These are phyloP conservation scores for Melanotaenia duboulayi DNA, from an alignment of 2,113 vertebrate species.

Conservation along the genomic window DNA sequence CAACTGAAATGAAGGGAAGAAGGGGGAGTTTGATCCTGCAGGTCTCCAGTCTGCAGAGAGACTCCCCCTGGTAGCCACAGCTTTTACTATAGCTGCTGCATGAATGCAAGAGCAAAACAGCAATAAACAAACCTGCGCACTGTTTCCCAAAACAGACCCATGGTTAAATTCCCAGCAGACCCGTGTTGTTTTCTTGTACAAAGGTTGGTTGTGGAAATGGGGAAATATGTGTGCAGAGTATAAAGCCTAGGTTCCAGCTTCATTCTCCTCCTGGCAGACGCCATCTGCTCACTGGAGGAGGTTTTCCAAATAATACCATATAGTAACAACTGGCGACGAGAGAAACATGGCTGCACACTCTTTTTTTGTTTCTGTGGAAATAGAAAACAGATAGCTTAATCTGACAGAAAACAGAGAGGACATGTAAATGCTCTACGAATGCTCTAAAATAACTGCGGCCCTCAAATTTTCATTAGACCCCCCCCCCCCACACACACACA, in stretches of 20 bases:
- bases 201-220: constrained; percentile 58
- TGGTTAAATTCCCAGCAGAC: constrained; percentile 66
- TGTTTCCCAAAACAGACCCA: constrained; percentile 63
- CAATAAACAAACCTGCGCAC: constrained; percentile 64
- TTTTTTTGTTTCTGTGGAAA: constrained; percentile 8
- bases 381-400: constrained; percentile 21
- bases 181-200: constrained; percentile 59
- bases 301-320: constrained; percentile 77
- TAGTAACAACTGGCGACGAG: constrained; percentile 51
- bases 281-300: constrained; percentile 81
- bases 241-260: constrained; percentile 68
- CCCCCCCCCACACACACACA: background rate
- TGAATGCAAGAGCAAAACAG: constrained; percentile 51
- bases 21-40: constrained; percentile 23
- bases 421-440: background rate
- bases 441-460: background rate
- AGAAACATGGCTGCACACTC: constrained; percentile 48
- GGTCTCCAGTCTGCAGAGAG: constrained; percentile 42
- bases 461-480: background rate
- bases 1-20: constrained; percentile 41
- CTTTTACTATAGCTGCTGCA: constrained; percentile 44
- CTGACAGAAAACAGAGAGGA: constrained; percentile 8
- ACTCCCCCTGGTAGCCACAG: constrained; percentile 31
- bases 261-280: constrained; percentile 71
- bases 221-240: constrained; percentile 44